These are phyloP conservation scores for Tiphia femorata DNA, from an alignment of 2,888 invertebrate genomes.

Conservation along the genomic window DNA sequence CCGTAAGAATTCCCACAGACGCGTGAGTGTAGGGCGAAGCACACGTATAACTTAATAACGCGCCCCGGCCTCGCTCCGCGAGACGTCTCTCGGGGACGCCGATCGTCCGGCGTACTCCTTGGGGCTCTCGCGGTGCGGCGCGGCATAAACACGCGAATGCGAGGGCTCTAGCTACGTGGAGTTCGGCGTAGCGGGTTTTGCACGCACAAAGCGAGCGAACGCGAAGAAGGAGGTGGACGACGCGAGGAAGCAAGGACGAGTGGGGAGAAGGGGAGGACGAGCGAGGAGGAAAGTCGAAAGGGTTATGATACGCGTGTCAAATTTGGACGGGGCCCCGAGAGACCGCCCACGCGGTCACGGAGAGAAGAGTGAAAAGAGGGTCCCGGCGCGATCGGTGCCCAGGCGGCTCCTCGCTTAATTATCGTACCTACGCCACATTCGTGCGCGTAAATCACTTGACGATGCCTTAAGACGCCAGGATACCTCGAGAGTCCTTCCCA, in stretches of 20 bases:
- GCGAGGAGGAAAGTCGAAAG: slow-evolving; percentile 52
- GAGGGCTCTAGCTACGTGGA: too few species aligned
- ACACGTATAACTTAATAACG: slow-evolving; percentile 35
- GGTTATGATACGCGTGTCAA: slow-evolving; percentile 64
- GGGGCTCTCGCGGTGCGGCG: slow-evolving; percentile 19
- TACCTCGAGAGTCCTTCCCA: too few species aligned
- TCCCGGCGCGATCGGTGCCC: slow-evolving; percentile 47
- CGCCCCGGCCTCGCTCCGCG: not conserved
- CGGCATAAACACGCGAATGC: slow-evolving; percentile 26
- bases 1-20: slow-evolving; percentile 23
- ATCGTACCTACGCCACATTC: slow-evolving; percentile 62
- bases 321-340: slow-evolving; percentile 56
- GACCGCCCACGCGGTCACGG: slow-evolving; percentile 61
- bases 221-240: too few species aligned
- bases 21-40: slow-evolving; percentile 1
- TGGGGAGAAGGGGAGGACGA: slow-evolving; percentile 1
- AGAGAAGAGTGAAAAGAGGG: slow-evolving; percentile 36
- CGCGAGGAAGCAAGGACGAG: not conserved
- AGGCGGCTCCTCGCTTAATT: slow-evolving; percentile 61
- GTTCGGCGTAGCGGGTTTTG: too few species aligned
- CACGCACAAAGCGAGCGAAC: too few species aligned
- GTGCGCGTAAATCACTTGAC: slow-evolving; percentile 63
- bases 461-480: slow-evolving; percentile 47
- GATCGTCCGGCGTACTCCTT: not conserved
- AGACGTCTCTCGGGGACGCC: not conserved